phyloP scores from a whole-genome alignment of 2,113 vertebrate genomes.

The Dromaius novaehollandiae region DNA sequence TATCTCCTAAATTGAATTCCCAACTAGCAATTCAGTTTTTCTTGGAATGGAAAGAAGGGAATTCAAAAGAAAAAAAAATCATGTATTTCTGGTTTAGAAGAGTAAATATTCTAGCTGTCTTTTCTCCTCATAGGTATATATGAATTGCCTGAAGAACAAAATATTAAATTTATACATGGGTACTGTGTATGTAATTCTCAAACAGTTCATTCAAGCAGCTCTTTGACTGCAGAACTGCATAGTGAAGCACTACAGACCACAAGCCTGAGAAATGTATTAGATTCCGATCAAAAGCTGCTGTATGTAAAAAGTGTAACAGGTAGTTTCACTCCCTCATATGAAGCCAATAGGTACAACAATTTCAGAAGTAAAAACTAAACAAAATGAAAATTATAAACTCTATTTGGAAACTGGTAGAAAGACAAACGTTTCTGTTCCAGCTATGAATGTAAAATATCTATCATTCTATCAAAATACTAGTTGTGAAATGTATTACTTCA shows the following conservation, averaged over 20 bases:
- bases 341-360: background rate
- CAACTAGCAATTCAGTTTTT: background rate
- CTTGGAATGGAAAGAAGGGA: background rate
- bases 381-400: background rate
- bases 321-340: background rate
- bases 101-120: background rate
- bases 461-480: background rate
- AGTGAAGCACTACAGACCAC: background rate
- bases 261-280: background rate
- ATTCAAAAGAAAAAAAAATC: background rate
- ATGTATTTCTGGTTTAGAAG: background rate
- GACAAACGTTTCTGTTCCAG: background rate
- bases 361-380: background rate
- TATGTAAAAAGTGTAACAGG: background rate
- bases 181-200: background rate
- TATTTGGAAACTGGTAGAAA: background rate
- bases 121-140: background rate
- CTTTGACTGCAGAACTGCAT: fast-evolving
- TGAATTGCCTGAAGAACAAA: background rate
- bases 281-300: background rate
- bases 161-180: background rate
- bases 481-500: background rate
- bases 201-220: background rate
- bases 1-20: background rate
- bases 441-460: background rate